Percentiles rank a stretch among this genome's conserved stretches.
phyloP scores from a whole-genome alignment of 2,113 vertebrate species.

The Pavo muticus region DNA sequence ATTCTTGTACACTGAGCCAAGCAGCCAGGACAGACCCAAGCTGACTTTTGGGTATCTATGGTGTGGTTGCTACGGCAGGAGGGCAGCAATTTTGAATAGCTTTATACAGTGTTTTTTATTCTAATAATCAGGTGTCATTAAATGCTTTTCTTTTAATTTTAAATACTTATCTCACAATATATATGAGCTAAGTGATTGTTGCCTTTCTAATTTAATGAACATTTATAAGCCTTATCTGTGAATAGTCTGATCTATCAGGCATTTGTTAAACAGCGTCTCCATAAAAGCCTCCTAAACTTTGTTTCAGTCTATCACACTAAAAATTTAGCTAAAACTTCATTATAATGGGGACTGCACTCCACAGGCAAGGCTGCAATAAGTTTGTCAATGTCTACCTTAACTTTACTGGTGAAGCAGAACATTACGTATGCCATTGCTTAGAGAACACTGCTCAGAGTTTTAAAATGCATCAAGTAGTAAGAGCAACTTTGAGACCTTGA shows the following conservation, averaged over 20 bases:
- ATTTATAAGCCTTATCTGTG: not conserved
- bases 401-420: not conserved
- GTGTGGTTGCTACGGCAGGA: not conserved
- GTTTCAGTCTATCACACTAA: not conserved
- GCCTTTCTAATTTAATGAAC: not conserved
- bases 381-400: not conserved
- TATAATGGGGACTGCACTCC: not conserved
- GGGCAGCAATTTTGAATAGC: not conserved
- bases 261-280: not conserved
- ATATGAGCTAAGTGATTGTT: not conserved
- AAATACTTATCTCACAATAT: not conserved
- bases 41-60: not conserved
- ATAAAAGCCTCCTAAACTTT: not conserved
- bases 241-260: not conserved
- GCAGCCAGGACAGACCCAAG: not conserved
- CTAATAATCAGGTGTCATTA: not conserved
- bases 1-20: not conserved
- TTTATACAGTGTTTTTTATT: not conserved
- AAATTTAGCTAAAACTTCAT: not conserved
- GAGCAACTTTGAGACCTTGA: not conserved
- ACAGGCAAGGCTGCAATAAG: not conserved
- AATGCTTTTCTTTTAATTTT: not conserved
- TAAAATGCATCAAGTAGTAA: not conserved
- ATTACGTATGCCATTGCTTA: not conserved
- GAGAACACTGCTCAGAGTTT: not conserved